Conservation (phyloP, 2,888 invertebrate genomes). For the Cyclophora punctaria region DNA sequence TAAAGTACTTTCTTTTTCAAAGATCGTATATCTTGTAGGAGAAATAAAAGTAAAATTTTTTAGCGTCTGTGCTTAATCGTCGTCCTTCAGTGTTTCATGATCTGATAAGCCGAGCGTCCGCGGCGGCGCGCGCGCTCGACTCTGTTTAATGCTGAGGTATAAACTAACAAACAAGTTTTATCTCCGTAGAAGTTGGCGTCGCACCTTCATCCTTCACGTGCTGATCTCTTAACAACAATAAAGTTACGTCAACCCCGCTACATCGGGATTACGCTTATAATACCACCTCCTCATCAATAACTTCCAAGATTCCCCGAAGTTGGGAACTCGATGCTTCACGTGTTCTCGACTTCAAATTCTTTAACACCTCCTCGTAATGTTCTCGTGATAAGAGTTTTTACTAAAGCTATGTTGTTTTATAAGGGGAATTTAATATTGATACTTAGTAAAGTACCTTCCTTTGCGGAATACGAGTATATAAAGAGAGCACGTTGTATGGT, state of each 20-base stretch:
- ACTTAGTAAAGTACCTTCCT: too few relatives aligned
- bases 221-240: conserved; percentile 61
- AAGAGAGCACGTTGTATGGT: too few relatives aligned
- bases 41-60: conserved; percentile 20
- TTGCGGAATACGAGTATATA: too few relatives aligned
- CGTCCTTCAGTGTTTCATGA: conserved; percentile 28
- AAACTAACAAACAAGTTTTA: conserved; percentile 69
- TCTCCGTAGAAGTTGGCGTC: conserved; percentile 54
- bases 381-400: too few relatives aligned
- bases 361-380: too few relatives aligned
- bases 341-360: too few relatives aligned
- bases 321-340: too few relatives aligned
- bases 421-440: too few relatives aligned
- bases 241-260: conserved; percentile 40
- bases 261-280: conserved; percentile 40
- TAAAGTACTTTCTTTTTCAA: conserved; percentile 15
- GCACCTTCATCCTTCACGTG: conserved; percentile 69
- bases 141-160: conserved; percentile 40
- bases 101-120: conserved; percentile 34
- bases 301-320: neutral
- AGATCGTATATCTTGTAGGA: conserved; percentile 17
- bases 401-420: too few relatives aligned
- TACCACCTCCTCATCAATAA: conserved; percentile 11
- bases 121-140: conserved; percentile 25
- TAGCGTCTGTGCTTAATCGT: conserved; percentile 18